phyloP scores from a whole-genome alignment of 1,140 invertebrate genomes.

The Pseudobourletiella spinata region DNA sequence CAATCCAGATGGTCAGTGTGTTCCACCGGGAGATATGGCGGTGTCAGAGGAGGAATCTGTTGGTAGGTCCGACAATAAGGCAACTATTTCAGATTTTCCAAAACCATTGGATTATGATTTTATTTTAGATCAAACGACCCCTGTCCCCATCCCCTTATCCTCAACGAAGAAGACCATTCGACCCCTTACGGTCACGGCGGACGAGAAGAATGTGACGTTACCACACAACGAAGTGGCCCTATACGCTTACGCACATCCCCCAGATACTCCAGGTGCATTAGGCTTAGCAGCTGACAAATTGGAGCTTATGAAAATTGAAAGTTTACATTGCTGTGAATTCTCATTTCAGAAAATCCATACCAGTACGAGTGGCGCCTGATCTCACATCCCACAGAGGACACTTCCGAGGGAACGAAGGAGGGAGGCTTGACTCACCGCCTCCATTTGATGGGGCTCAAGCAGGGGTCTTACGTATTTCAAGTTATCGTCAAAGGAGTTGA shows the following conservation, averaged over 20 bases:
- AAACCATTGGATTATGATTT: not conserved
- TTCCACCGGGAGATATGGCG: constrained; percentile 4
- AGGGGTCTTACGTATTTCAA: constrained; percentile 81
- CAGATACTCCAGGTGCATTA: constrained; percentile 53
- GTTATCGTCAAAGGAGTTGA: constrained; percentile 64
- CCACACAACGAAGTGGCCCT: constrained; percentile 68
- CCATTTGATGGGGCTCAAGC: constrained; percentile 63
- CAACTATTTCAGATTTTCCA: not conserved
- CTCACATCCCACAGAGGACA: constrained; percentile 65
- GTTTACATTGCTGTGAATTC: constrained; percentile 12
- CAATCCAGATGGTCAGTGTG: constrained; percentile 43
- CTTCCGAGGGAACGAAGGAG: constrained; percentile 68
- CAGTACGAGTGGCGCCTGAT: constrained; percentile 81
- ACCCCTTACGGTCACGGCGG: constrained; percentile 65
- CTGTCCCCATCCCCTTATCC: constrained; percentile 12
- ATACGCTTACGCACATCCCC: constrained; percentile 67
- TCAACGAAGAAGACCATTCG: constrained; percentile 44
- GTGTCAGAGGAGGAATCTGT: not conserved
- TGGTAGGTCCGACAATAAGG: not conserved
- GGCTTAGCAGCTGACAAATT: constrained; percentile 5
- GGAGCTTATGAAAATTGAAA: constrained; percentile 9
- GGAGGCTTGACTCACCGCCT: constrained; percentile 72
- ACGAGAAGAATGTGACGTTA: constrained; percentile 60
- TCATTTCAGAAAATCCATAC: constrained; percentile 57
- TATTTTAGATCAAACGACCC: not conserved